These are phyloP conservation scores for Stenolophus ochropezus DNA, from an alignment of 2,888 invertebrate species.

Conservation along the genomic window DNA sequence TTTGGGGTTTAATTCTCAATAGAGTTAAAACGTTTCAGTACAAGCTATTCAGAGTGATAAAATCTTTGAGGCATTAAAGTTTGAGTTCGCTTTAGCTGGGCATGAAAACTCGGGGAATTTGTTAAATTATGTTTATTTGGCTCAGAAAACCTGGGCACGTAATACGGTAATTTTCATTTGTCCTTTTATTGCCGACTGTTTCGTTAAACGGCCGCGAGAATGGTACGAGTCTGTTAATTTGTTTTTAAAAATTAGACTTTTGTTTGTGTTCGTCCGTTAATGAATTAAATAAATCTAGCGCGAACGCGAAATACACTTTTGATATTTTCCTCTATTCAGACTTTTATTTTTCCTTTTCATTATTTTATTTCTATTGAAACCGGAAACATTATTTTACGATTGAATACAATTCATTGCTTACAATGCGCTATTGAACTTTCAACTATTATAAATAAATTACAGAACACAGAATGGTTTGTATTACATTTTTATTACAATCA, in stretches of 20 bases:
- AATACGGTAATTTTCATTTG: constrained; percentile 58
- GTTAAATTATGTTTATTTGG: constrained; percentile 57
- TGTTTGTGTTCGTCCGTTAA: constrained; percentile 19
- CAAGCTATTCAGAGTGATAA: constrained; percentile 28
- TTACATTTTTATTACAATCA: neutral
- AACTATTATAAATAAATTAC: neutral
- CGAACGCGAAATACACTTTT: constrained; percentile 19
- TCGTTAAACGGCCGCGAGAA: constrained; percentile 46
- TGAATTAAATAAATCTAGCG: constrained; percentile 38
- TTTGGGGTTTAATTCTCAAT: neutral
- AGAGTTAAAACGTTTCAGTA: constrained; percentile 27
- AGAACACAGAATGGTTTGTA: neutral
- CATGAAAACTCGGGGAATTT: constrained; percentile 39
- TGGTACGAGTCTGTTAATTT: constrained; percentile 45
- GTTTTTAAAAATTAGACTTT: constrained; percentile 48
- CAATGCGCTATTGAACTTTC: neutral
- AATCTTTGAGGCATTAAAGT: constrained; percentile 37
- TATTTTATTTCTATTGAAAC: neutral
- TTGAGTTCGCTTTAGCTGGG: constrained; percentile 20
- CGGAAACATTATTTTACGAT: neutral
- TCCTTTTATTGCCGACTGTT: constrained; percentile 49
- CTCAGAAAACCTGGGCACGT: constrained; percentile 50
- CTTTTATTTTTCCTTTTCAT: constrained; percentile 3
- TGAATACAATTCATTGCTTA: neutral
- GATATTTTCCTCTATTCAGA: neutral